These are phyloP conservation scores for Horisme vitalbata DNA, from an alignment of 2,888 invertebrate species.

Conservation along the genomic window DNA sequence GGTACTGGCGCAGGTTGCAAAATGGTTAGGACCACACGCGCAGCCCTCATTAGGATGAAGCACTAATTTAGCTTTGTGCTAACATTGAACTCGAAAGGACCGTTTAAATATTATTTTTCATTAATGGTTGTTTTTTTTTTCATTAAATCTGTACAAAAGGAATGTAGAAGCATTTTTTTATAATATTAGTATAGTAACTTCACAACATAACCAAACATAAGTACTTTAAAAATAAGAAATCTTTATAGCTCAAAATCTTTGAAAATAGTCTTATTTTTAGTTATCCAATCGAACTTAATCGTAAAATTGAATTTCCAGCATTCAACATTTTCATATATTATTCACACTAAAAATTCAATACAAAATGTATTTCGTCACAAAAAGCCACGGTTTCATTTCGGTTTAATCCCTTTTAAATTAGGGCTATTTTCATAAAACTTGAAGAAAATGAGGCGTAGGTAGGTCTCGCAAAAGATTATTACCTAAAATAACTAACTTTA, in stretches of 20 bases:
- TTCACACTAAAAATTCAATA: not conserved
- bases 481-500: slow-evolving; percentile 42
- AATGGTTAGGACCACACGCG: slow-evolving; percentile 44
- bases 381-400: slow-evolving; percentile 5
- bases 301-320: no score
- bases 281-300: slow-evolving; percentile 1
- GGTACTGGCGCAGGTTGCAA: not conserved
- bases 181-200: no score
- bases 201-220: no score
- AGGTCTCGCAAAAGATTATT: slow-evolving; percentile 42
- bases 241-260: no score
- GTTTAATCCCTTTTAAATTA: slow-evolving; percentile 38
- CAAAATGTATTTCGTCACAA: slow-evolving; percentile 4
- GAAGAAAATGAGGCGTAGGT: slow-evolving; percentile 20
- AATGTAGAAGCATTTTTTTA: no score
- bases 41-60: slow-evolving; percentile 49
- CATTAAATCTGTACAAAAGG: no score
- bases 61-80: slow-evolving; percentile 56
- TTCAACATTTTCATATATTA: no score
- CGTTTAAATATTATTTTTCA: slow-evolving; percentile 1
- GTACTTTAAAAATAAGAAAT: no score
- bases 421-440: slow-evolving; percentile 26
- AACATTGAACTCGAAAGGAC: slow-evolving; percentile 7
- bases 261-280: no score
- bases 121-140: not conserved